These are phyloP conservation scores for Syritta pipiens DNA, from an alignment of 2,888 invertebrate genomes.

Conservation along the genomic window DNA sequence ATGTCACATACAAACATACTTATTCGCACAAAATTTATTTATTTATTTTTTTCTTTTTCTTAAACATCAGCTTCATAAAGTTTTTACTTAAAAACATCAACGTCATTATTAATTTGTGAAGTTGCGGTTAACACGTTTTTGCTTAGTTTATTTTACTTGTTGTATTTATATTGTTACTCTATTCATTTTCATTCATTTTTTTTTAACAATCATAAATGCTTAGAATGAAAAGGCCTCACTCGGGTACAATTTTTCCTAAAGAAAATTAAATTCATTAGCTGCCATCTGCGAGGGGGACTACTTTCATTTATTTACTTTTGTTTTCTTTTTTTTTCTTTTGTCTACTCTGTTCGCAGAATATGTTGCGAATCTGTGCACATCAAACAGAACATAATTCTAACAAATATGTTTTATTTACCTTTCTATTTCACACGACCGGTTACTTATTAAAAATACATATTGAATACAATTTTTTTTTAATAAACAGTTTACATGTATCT, in stretches of 20 bases:
- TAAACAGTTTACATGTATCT: too few relatives aligned
- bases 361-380: background rate
- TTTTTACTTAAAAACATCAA: conserved; percentile 28
- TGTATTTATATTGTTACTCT: conserved; percentile 20
- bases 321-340: too few relatives aligned
- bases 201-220: conserved; percentile 7
- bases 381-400: background rate
- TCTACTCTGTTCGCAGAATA: background rate
- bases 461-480: too few relatives aligned
- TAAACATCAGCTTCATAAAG: conserved; percentile 23
- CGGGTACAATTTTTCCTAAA: conserved; percentile 35
- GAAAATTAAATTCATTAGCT: conserved; percentile 36
- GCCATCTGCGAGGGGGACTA: conserved; percentile 51
- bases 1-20: conserved; percentile 55
- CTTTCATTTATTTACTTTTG: conserved; percentile 19
- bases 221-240: conserved; percentile 30
- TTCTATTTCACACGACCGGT: too few relatives aligned
- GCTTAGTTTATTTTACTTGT: conserved; percentile 3
- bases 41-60: background rate
- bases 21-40: conserved; percentile 40
- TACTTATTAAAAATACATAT: too few relatives aligned
- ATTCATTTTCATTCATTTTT: background rate
- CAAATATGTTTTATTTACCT: too few relatives aligned
- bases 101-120: conserved; percentile 29
- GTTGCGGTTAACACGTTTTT: conserved; percentile 31